Evolutionary conservation across 2,888 invertebrate genomes (phyloP).

Genomic region (Chloromyia formosa): DNA sequence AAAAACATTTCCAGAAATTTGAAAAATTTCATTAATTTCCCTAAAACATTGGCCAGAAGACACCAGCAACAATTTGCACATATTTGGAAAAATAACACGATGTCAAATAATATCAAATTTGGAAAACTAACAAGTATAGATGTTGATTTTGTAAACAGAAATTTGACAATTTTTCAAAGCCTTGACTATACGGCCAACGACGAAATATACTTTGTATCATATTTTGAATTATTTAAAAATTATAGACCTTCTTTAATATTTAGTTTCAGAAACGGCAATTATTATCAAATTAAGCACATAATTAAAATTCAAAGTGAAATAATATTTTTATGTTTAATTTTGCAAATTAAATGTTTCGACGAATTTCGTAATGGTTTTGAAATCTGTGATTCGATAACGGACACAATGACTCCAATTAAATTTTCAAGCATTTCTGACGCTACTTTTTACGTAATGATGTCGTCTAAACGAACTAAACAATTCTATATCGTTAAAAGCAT

Average conservation of each 20-base stretch:
- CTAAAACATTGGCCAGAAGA: constrained; percentile 25
- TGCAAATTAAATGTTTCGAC: neutral
- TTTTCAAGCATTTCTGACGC: neutral
- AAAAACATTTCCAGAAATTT: constrained; percentile 33
- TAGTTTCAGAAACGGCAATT: neutral
- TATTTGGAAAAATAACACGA: neutral
- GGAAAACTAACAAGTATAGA: constrained; percentile 2
- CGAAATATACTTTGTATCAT: neutral
- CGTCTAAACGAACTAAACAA: neutral
- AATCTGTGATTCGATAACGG: neutral
- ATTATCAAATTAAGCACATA: neutral
- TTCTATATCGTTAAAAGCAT: neutral
- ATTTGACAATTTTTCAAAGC: neutral
- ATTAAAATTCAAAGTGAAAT: constrained; percentile 1
- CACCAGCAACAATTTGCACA: constrained; percentile 33
- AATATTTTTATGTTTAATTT: neutral
- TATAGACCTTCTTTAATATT: neutral
- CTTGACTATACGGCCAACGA: neutral
- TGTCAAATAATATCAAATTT: constrained; percentile 3
- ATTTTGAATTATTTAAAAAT: constrained; percentile 3
- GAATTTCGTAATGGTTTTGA: neutral
- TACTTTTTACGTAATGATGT: neutral
- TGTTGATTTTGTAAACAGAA: neutral
- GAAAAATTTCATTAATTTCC: constrained; percentile 38
- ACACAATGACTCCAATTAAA: neutral